These are phyloP conservation scores for Pachyramphus minor DNA, from an alignment of 2,113 vertebrate species.

Conservation along the genomic window DNA sequence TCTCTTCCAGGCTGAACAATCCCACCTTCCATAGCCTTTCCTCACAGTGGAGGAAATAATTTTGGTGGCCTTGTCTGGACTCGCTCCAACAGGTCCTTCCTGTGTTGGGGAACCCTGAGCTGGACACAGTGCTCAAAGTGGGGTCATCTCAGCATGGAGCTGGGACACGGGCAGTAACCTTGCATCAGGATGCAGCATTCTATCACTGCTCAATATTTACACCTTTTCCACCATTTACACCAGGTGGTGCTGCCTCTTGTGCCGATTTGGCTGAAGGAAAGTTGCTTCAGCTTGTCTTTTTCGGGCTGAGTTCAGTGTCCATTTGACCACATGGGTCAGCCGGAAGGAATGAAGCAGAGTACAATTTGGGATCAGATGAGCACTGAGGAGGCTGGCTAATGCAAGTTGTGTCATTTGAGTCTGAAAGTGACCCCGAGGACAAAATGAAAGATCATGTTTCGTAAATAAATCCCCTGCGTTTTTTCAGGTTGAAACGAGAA, in stretches of 20 bases:
- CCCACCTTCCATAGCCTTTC: neutral
- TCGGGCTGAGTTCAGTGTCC: neutral
- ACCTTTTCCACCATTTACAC: neutral
- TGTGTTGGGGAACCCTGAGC: neutral
- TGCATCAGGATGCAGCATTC: neutral
- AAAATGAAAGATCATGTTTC: neutral
- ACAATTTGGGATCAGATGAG: neutral
- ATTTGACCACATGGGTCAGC: rapidly evolving
- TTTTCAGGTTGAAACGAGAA: neutral
- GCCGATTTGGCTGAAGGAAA: too few relatives aligned
- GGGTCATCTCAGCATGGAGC: neutral
- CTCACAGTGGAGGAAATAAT: neutral
- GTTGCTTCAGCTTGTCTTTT: neutral
- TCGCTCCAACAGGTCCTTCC: neutral
- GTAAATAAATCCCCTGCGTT: neutral
- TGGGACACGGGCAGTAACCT: neutral
- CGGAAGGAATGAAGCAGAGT: neutral
- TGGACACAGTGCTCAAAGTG: neutral
- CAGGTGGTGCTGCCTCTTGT: neutral
- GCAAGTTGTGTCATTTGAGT: neutral
- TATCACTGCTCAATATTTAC: neutral
- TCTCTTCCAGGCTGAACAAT: neutral
- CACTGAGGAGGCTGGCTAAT: neutral
- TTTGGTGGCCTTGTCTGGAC: neutral
- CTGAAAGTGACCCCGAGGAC: neutral